Percentiles rank a stretch among this genome's conserved stretches.
These are phyloP conservation scores for Tragopan temminckii DNA, from an alignment of 2,797 vertebrate species.

Conservation along the genomic window DNA sequence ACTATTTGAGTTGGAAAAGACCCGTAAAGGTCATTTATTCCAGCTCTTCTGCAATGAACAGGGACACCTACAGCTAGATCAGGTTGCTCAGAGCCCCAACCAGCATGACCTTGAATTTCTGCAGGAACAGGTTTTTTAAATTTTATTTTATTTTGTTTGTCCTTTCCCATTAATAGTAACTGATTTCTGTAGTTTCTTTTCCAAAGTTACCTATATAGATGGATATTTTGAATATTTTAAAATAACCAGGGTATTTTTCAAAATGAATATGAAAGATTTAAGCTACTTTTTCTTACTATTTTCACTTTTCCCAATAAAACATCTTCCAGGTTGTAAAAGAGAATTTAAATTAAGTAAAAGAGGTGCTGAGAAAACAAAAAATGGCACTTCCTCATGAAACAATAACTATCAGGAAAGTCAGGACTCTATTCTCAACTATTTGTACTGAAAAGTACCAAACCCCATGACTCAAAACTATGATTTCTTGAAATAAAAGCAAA, in stretches of 20 bases:
- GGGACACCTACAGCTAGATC: too few species aligned
- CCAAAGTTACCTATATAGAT: background rate
- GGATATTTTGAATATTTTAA: background rate
- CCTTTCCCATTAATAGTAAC: background rate
- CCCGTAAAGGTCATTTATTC: too few species aligned
- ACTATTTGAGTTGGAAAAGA: too few species aligned
- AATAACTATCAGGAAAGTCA: background rate
- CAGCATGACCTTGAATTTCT: too few species aligned
- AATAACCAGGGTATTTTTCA: background rate
- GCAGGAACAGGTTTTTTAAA: too few species aligned
- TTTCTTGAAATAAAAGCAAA: background rate
- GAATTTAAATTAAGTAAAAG: background rate
- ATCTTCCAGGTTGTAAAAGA: background rate
- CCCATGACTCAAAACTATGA: background rate
- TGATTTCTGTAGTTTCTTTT: background rate
- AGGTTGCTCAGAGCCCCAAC: too few species aligned
- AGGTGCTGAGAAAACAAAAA: background rate
- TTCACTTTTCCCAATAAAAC: background rate
- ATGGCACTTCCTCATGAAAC: background rate
- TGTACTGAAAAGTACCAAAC: background rate
- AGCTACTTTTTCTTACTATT: background rate
- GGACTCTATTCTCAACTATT: background rate
- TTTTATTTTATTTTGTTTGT: background rate
- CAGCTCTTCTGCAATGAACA: too few species aligned
- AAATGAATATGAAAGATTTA: background rate